Base-by-base conservation (phyloP, 2,888 invertebrate species). In the Invenusta paracnida region DNA sequence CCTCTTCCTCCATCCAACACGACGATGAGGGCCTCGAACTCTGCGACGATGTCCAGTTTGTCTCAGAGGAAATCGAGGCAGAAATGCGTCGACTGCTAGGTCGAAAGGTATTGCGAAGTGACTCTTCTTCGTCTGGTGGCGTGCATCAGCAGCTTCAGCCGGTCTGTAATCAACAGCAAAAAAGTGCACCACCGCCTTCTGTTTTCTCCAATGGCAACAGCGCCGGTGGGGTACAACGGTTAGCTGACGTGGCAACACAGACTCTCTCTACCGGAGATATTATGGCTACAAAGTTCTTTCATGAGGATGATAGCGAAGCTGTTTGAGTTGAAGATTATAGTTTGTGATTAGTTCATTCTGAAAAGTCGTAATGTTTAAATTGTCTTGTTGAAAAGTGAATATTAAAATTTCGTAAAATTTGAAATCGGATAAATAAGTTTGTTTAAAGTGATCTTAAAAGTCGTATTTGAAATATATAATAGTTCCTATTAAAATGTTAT, bases 31-130 rank as follows among this genome's bases (percentile, higher is more conserved):
- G 73, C 73, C 73, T 73, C 2, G 73, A 73, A 23, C 73, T 73
- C 73, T 23, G 73, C 25, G 23, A 73, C 73, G 73, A 73, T 23
- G 25, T 73, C 27, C 73, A 73, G 73, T 73, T 73, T 25, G 73
- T 73, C 73, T 73, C 73, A 2, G 73, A 73, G 73, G 73, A 73
- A 23, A 73, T 73, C 73, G 73, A 73, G 25, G 73, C 73, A n/a
- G 73, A 73, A 23, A 73, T 73, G 73, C 23, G 11, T 13, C 17
- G 17, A 5, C 73, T 73, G 73, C 27, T 23, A 23, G 25, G 11
- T 25, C 11, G 17, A 2, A 17, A 11, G 5, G 48, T 48, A 11
- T 5, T 13, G 2, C 11, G 73, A 23, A 23, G 73, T 25, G 23
- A 73, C 27, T 5, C 48, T 17, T 5, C 17, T 5, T 5, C 2